Evolutionary conservation across 2,113 vertebrate species (phyloP), one percentile per base, ranked within the genome.

Genomic region (Ageneiosus marmoratus): DNA sequence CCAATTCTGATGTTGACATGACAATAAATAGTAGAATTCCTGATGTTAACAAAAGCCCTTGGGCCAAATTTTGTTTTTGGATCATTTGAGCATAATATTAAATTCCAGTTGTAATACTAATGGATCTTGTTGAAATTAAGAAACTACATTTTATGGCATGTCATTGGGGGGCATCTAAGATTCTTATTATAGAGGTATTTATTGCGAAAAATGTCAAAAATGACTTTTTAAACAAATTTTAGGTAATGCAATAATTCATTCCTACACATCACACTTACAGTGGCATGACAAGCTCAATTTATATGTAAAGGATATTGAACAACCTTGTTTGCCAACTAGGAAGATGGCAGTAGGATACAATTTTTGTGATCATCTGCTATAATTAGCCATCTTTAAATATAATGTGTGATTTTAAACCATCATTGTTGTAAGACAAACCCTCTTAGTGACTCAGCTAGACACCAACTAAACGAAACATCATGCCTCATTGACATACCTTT

Each of bases 221-320:
- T 56, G 20, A 24, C 55, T 56, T 56, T 56, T 56, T 9, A 12
- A 41, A 41, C 2, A 41, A 41, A 5, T 5, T 41, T 41, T 41
- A n/a, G n/a, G n/a, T n/a, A n/a, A n/a, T n/a, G 81, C 76, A 86
- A 58, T 75, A 48, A 79, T 79, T 86, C 24, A 82, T 82, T 86
- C 55, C 29, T 13, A 65, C 6, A 86, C 62, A 80, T 56, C 55
- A 79, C 70, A 12, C 67, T n/a, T 27, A 77, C 70, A 80, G 48
- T 37, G 48, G 44, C 81, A 46, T n/a, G 69, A 46, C 44, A 72
- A 48, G 13, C 44, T 50, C 44, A 29, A 73, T 50, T 41, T 44
- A 27, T 73, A 5, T 8, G 44, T 73, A 1, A 4, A 9, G 27
- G 12, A 29, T 73, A 73, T 27, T 73, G 37, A 48, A 72, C 4